Conservation (phyloP, 2,797 vertebrate genomes). For the Scolopax rusticola region DNA sequence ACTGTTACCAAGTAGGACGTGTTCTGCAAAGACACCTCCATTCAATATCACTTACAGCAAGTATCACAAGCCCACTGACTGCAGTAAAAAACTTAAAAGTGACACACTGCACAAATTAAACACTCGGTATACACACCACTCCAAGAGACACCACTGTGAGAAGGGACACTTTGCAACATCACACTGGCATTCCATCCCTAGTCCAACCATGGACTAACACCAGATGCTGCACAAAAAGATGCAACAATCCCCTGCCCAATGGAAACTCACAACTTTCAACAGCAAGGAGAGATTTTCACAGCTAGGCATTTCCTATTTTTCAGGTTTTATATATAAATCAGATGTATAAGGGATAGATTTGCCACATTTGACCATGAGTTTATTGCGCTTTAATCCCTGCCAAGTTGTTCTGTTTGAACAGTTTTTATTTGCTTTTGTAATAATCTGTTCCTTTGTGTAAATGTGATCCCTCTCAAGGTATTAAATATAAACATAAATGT, state of each 20-base stretch:
- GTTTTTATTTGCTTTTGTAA: neutral
- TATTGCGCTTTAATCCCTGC: neutral
- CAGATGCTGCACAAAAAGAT: neutral
- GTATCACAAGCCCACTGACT: neutral
- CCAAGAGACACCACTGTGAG: rapidly evolving
- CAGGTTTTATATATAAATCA: neutral
- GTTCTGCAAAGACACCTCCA: neutral
- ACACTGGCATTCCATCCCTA: neutral
- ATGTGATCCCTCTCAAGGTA: neutral
- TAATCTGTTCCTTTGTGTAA: neutral
- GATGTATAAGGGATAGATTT: neutral
- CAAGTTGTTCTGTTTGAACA: neutral
- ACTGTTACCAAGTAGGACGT: neutral
- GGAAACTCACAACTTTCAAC: neutral
- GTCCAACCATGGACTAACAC: rapidly evolving
- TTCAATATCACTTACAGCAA: neutral
- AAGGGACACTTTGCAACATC: neutral
- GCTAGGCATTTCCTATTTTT: neutral
- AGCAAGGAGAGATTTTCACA: neutral
- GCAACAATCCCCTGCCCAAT: neutral
- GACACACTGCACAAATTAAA: neutral
- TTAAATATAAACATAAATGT: neutral
- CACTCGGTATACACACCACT: neutral
- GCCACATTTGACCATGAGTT: neutral
- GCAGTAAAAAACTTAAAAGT: neutral